Conservation (phyloP, 2,113 vertebrate species). For the Rhinopomastus cyanomelas region DNA sequence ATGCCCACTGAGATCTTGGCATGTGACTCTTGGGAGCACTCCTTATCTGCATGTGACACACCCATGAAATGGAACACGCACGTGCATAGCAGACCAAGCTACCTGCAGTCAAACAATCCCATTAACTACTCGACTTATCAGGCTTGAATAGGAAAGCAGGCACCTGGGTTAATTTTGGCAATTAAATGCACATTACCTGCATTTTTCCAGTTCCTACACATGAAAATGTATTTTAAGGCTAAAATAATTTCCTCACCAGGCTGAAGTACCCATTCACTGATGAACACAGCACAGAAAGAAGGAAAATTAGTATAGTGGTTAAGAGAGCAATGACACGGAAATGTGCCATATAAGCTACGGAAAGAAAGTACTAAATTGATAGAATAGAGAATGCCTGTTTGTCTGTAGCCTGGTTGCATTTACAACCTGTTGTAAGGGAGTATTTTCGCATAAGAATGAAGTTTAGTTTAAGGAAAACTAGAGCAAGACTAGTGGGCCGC, state of each 20-base stretch:
- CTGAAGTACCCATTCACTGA: neutral
- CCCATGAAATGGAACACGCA: neutral
- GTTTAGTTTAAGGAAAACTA: no score
- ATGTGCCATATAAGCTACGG: neutral
- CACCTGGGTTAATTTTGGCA: neutral
- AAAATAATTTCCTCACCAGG: neutral
- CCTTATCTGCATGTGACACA: neutral
- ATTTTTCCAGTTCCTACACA: neutral
- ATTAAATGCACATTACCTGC: neutral
- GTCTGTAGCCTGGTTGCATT: neutral
- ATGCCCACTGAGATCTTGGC: neutral
- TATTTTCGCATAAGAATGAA: neutral
- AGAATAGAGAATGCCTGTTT: neutral
- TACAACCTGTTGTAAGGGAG: neutral
- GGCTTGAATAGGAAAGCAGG: neutral
- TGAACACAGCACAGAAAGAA: neutral
- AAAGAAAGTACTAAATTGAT: neutral
- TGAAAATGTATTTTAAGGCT: neutral
- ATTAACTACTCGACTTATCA: neutral
- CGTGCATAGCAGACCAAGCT: neutral
- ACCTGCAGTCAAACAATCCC: neutral
- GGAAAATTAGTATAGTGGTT: neutral
- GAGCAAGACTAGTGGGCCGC: no score
- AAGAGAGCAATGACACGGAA: neutral
- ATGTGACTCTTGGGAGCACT: neutral